These are phyloP conservation scores for Artibeus jamaicensis DNA, from an alignment of 2,797 vertebrate genomes.

Conservation along the genomic window DNA sequence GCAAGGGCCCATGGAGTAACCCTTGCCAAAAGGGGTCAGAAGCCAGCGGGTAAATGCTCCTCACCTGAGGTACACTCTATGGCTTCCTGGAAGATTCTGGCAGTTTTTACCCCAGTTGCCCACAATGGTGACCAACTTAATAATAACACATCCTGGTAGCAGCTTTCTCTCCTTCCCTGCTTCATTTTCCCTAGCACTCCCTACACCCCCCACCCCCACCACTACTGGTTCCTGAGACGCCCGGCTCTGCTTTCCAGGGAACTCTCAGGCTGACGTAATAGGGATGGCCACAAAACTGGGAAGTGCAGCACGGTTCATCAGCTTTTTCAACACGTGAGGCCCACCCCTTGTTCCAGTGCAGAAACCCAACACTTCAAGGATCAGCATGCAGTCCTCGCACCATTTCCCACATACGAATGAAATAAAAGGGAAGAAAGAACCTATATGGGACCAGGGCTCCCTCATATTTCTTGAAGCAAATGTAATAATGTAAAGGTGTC, in stretches of 20 bases:
- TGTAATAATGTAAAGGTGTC: background rate
- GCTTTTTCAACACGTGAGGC: background rate
- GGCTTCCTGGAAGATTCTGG: background rate
- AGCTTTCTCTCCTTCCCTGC: background rate
- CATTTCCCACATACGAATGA: background rate
- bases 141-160: background rate
- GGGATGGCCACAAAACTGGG: background rate
- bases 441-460: background rate
- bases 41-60: background rate
- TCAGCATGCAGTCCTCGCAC: background rate
- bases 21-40: background rate
- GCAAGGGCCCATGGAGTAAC: background rate
- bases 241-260: background rate
- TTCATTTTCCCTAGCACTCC: background rate
- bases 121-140: background rate
- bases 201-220: accelerated
- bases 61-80: background rate
- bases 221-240: background rate
- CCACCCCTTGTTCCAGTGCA: background rate
- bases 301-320: background rate
- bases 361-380: background rate
- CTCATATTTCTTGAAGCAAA: background rate
- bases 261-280: background rate
- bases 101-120: background rate
- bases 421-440: background rate